Evolutionary conservation across 2,113 vertebrate species (phyloP), one percentile per base, ranked within the genome.

Genomic region (Crotalus horridus): DNA sequence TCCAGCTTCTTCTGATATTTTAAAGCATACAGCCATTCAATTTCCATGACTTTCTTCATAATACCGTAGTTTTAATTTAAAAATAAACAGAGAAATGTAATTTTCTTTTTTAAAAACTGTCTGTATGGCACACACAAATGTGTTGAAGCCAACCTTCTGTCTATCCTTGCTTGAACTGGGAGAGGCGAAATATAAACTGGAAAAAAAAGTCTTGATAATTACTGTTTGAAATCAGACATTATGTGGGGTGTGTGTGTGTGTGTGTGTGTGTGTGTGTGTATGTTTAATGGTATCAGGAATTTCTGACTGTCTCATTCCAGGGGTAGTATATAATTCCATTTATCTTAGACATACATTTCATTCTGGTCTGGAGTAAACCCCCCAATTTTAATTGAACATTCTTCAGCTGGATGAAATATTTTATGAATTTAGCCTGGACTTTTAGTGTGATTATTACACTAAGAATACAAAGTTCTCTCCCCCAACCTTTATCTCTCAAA

Each of bases 261-360:
- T 48, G 48, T 48, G 21, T 58, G 21, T 58, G 20, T 21, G 56
- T 58, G 56, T n/a, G 11, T 69, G 29, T 54, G 51, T 0, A 0
- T 39, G 17, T 21, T 43, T 2, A 90, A 85, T 39, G n/a, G 89
- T 89, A 92, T 92, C 87, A 46, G 88, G 91, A 94, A 61, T n/a
- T 85, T 7, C 85, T 92, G 81, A 46, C 46, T 92, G 58, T 90
- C 56, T 94, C 93, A 93, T 92, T 64, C 0, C 0, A 15, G 89
- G 87, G 2, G 88, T 64, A 64, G 53, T 26, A 43, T 3, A 29
- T 91, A 94, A 53, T 92, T 69, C 26, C 0, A 0, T 39, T 26
- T 43, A 1, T 24, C 54, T 15, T 92, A 53, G 59, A 20, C 53
- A 26, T 39, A 12, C 53, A 87, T 91, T 46, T 48, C 11, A 43